These are phyloP conservation scores for Pristionchus japonicus DNA, from an alignment of 2,888 invertebrate genomes.

Conservation along the genomic window DNA sequence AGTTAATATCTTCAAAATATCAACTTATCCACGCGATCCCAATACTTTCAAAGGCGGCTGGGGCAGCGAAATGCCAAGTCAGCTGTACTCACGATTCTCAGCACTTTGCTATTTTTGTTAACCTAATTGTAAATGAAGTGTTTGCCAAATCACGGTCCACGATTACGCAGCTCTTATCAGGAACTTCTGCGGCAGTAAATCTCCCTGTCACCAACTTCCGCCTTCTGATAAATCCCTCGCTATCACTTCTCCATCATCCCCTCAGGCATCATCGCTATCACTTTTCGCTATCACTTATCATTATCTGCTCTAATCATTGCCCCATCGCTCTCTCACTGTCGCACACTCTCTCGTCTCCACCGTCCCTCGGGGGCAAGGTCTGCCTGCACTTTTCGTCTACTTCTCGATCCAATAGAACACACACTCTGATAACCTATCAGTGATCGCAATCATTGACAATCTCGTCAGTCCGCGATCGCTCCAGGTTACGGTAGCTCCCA, in stretches of 20 bases:
- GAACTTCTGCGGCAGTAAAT: no score
- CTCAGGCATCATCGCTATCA: not conserved
- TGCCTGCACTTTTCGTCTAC: not conserved
- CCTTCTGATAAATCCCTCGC: no score
- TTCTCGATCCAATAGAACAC: not conserved
- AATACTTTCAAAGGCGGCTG: not conserved
- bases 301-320: not conserved
- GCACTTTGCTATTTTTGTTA: no score
- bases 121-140: no score
- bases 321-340: not conserved
- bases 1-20: no score
- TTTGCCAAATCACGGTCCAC: no score
- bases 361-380: not conserved
- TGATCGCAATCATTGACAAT: not conserved
- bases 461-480: not conserved
- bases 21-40: no score
- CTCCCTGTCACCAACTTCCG: no score
- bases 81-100: no score
- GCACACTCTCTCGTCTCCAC: not conserved
- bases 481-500: not conserved
- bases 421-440: conserved; percentile 23
- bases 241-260: not conserved
- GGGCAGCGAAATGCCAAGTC: not conserved
- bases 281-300: not conserved
- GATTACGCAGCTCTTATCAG: no score